These are phyloP conservation scores for Agrochola lychnidis DNA, from an alignment of 2,888 invertebrate genomes.

Conservation along the genomic window DNA sequence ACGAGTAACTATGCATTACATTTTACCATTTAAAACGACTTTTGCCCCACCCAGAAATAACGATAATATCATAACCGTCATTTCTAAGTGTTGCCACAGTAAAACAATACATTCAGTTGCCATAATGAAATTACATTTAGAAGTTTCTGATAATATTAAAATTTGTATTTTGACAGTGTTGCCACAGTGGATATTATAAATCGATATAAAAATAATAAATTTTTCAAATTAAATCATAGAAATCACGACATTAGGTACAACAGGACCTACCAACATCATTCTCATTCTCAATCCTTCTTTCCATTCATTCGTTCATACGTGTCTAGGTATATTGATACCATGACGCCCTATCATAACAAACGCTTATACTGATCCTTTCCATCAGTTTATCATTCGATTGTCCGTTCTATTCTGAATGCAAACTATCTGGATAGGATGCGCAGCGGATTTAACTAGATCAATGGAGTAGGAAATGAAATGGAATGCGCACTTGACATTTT, in stretches of 20 bases:
- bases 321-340: neutral
- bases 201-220: too few species aligned
- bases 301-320: neutral
- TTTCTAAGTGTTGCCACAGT: too few species aligned
- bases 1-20: too few species aligned
- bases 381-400: slow-evolving; percentile 58
- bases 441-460: slow-evolving; percentile 35
- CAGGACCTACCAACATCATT: slow-evolving; percentile 2
- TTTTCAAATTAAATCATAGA: too few species aligned
- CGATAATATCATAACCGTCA: too few species aligned
- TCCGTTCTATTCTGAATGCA: slow-evolving; percentile 49
- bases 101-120: too few species aligned
- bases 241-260: neutral
- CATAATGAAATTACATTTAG: too few species aligned
- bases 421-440: slow-evolving; percentile 49
- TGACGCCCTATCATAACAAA: slow-evolving; percentile 37
- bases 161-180: too few species aligned
- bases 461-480: slow-evolving; percentile 14
- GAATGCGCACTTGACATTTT: neutral
- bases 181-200: too few species aligned
- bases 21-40: too few species aligned
- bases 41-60: too few species aligned
- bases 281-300: neutral
- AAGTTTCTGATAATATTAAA: too few species aligned
- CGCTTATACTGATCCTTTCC: slow-evolving; percentile 41